Evolutionary conservation across 2,113 vertebrate species (phyloP).

Genomic region (Protobothrops mucrosquamatus): DNA sequence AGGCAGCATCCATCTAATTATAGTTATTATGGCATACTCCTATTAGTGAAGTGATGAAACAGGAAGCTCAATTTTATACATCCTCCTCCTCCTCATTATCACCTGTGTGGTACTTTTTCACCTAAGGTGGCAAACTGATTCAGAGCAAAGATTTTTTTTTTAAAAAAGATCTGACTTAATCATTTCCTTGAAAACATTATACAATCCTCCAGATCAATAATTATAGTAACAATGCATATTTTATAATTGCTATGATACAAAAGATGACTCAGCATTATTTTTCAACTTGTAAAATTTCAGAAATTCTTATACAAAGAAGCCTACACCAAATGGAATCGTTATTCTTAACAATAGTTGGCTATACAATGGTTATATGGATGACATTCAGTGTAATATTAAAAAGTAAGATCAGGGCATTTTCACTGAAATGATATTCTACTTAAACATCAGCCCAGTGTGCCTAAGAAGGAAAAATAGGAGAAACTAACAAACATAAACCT

Average conservation of each 20-base stretch:
- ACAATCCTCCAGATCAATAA: neutral
- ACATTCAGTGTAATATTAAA: neutral
- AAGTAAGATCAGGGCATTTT: neutral
- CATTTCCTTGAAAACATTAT: neutral
- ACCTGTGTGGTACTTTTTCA: neutral
- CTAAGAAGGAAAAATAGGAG: neutral
- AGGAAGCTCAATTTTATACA: neutral
- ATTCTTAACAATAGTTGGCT: neutral
- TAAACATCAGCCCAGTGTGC: neutral
- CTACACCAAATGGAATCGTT: neutral
- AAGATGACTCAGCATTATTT: neutral
- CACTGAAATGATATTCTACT: neutral
- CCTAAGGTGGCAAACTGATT: neutral
- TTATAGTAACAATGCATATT: neutral
- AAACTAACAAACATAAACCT: slow-evolving; percentile 9
- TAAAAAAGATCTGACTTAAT: neutral
- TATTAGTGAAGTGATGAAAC: neutral
- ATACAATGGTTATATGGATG: no score
- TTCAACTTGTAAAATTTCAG: neutral
- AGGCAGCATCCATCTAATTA: neutral
- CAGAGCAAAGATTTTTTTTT: neutral
- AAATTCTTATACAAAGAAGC: neutral
- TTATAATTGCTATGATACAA: neutral
- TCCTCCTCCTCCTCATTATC: neutral
- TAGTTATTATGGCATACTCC: neutral